A percentile compares a stretch with the other conserved stretches of the same genome.
These are phyloP conservation scores for Dioctria linearis DNA, from an alignment of 2,888 invertebrate genomes.

Conservation along the genomic window DNA sequence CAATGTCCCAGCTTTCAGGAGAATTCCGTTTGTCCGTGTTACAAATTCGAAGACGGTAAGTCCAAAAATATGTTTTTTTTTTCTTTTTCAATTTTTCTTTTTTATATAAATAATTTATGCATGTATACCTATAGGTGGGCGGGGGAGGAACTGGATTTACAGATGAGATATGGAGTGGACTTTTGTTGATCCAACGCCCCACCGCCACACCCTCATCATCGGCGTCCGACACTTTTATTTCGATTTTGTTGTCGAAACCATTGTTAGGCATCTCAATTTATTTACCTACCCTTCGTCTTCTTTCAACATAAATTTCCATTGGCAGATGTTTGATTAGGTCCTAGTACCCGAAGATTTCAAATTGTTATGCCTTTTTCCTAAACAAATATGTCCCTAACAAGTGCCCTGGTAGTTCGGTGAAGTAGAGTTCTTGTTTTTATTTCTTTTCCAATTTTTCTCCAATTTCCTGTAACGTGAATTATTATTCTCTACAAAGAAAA, in stretches of 20 bases:
- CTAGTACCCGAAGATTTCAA: conserved; percentile 21
- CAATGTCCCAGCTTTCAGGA: conserved; percentile 83
- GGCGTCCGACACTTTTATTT: no score
- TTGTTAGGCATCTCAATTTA: conserved; percentile 39
- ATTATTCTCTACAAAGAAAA: background rate
- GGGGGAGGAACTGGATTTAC: background rate
- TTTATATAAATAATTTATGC: conserved; percentile 21
- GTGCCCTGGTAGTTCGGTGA: conserved; percentile 7
- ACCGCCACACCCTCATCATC: background rate
- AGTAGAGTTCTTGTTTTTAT: conserved; percentile 26
- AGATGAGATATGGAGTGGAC: conserved; percentile 24
- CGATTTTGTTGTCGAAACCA: background rate
- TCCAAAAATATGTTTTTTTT: conserved; percentile 4
- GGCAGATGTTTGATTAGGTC: conserved; percentile 50
- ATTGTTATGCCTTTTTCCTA: conserved; percentile 39
- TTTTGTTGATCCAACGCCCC: conserved; percentile 23
- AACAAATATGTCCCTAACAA: conserved; percentile 38
- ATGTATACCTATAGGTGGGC: background rate
- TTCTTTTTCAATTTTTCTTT: background rate
- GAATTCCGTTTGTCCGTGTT: conserved; percentile 90
- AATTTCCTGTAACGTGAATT: conserved; percentile 36
- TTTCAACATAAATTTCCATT: conserved; percentile 41
- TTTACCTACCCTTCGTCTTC: background rate
- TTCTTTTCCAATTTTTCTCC: conserved; percentile 30
- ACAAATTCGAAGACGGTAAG: conserved; percentile 90